Evolutionary conservation across 2,797 vertebrate species (phyloP).

Genomic region (Etheostoma perlongum): DNA sequence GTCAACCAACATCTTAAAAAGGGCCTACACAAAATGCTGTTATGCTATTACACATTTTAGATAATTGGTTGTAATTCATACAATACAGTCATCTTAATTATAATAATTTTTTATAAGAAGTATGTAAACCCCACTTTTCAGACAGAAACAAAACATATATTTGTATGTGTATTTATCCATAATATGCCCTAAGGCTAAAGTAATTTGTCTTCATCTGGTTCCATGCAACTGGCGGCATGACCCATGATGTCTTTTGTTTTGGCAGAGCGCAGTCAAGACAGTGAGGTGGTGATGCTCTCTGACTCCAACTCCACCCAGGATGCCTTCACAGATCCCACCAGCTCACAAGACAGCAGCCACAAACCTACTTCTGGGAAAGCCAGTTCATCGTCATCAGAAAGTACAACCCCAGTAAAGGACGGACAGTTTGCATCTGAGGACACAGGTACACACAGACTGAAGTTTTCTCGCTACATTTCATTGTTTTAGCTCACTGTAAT

Average conservation of each 20-base stretch:
- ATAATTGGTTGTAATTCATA: slow-evolving; percentile 24
- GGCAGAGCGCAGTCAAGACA: slow-evolving; percentile 98
- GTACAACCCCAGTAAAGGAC: slow-evolving; percentile 85
- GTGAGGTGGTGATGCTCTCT: slow-evolving; percentile 92
- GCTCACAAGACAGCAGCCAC: slow-evolving; percentile 92
- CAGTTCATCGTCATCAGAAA: slow-evolving; percentile 82
- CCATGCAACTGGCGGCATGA: slow-evolving; percentile 42
- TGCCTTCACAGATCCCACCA: slow-evolving; percentile 92
- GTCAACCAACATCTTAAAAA: slow-evolving; percentile 25
- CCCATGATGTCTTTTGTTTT: slow-evolving; percentile 55
- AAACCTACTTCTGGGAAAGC: slow-evolving; percentile 87
- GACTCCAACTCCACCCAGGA: slow-evolving; percentile 99
- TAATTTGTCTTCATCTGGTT: slow-evolving; percentile 10
- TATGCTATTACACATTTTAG: slow-evolving; percentile 16
- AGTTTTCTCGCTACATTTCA: no score
- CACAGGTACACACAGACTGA: slow-evolving; percentile 80
- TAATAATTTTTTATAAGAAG: neutral
- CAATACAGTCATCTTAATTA: neutral
- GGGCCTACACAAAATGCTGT: slow-evolving; percentile 26
- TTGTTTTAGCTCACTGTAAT: neutral
- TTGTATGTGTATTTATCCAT: slow-evolving; percentile 12
- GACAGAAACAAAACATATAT: neutral
- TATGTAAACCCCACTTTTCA: neutral
- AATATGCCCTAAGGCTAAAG: slow-evolving; percentile 18
- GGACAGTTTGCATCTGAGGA: slow-evolving; percentile 85